Base-by-base conservation (phyloP, 2,113 vertebrate species). In the Clarias magur region DNA sequence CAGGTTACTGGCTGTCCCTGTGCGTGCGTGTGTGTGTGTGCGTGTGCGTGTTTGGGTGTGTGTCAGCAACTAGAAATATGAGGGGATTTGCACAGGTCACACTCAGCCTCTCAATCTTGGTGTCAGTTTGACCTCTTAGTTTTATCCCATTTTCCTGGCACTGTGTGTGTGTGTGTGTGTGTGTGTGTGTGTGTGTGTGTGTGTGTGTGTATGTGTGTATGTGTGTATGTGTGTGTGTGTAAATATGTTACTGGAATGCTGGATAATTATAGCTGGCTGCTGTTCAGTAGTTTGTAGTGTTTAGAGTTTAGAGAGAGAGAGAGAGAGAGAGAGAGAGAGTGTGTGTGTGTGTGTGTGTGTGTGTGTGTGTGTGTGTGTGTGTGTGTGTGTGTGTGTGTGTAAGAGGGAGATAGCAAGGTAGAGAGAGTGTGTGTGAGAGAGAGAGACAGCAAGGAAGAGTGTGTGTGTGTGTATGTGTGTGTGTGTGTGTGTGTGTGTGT, bases 111-210 rank as follows among this genome's bases (percentile, higher is more conserved):
- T 89, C 87, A 84, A 88, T 90, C 90, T 89, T 75, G 76, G 80
- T 90, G 89, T 85, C 89, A 90, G 76, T 17, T 75, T 89, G 88
- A 91, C 90, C 90, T 89, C 83, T 82, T 68, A 80, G 84, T 78
- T 83, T 53, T 80, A 38, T 81, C 87, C 83, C 63, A 86, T 84
- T 85, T 85, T 84, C 57, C 56, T 89, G 82, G 63, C 48, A 34
- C 62, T 19, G 81, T 57, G 72, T 48, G 62, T 68, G 80, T 70
- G 56, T 83, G 84, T 78, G 84, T 76, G 62, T 79, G 70, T 79
- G 34, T 79, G 80, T 70, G 88, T 63, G 88, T 81, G 78, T 82
- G 84, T 63, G 57, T 62, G 83, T 78, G 57, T 53, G 70, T 85
- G 27, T 76, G 65, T 73, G 70, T 73, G 38, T 73, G 72, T 75